Percentiles rank a stretch among this genome's conserved stretches.
These are phyloP conservation scores for Epinephelus cyanopodus DNA, from an alignment of 2,113 vertebrate species.

Conservation along the genomic window DNA sequence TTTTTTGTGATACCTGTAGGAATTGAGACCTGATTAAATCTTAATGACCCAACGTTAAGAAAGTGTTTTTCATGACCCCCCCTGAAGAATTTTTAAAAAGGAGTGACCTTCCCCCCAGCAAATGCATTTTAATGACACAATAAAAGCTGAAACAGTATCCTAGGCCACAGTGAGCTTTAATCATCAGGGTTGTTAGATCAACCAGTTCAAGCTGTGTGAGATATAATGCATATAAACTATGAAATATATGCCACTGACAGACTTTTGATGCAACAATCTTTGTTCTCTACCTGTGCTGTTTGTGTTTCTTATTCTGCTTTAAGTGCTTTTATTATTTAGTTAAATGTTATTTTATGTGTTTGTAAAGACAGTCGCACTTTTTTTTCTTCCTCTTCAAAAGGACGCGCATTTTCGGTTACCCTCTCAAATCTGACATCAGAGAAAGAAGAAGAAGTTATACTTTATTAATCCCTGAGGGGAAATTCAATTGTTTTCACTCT, in stretches of 20 bases:
- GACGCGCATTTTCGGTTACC: neutral
- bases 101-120: constrained; percentile 61
- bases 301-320: neutral
- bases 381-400: neutral
- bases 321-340: neutral
- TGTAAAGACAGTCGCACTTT: neutral
- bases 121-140: constrained; percentile 70
- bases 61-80: constrained; percentile 56
- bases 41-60: constrained; percentile 51
- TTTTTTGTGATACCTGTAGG: constrained; percentile 36
- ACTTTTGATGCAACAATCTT: neutral
- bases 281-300: neutral
- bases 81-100: constrained; percentile 52
- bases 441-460: neutral
- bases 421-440: neutral
- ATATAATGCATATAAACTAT: constrained; percentile 6
- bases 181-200: constrained; percentile 26
- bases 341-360: neutral
- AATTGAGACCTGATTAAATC: constrained; percentile 59
- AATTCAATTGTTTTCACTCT: too few species aligned
- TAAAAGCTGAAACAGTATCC: constrained; percentile 71
- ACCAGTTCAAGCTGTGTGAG: constrained; percentile 16
- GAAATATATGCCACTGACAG: neutral
- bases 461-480: too few species aligned
- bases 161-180: constrained; percentile 40